phyloP scores from a whole-genome alignment of 2,797 vertebrate genomes.

The Megaceryle alcyon region DNA sequence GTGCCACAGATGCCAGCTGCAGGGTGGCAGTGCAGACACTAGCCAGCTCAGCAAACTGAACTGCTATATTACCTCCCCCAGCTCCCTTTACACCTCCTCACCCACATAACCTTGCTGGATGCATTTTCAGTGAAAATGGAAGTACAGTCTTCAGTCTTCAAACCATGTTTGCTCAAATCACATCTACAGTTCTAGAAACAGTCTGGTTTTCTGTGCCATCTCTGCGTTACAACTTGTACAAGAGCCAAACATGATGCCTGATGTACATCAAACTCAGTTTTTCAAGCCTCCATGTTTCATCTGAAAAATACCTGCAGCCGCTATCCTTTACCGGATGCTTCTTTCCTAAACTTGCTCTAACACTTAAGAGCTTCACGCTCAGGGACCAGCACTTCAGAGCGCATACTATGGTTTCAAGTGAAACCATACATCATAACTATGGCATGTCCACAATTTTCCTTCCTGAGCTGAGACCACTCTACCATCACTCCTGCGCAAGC shows the following conservation, averaged over 20 bases:
- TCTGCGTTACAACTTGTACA: neutral
- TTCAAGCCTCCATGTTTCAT: neutral
- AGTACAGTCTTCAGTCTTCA: neutral
- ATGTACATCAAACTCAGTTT: neutral
- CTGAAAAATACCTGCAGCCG: neutral
- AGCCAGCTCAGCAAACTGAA: neutral
- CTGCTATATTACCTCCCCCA: neutral
- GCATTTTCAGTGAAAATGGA: neutral
- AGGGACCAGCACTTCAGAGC: neutral
- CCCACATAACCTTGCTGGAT: neutral
- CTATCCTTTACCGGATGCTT: neutral
- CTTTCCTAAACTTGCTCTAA: conserved; percentile 10
- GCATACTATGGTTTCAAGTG: conserved; percentile 25
- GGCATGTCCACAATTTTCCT: conserved; percentile 21
- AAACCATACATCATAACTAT: conserved; percentile 9
- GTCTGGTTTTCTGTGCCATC: neutral
- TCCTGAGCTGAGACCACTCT: neutral
- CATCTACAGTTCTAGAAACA: neutral
- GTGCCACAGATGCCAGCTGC: neutral
- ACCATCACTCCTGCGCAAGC: neutral
- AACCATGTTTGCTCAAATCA: neutral
- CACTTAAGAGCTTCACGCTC: neutral
- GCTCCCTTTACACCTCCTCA: neutral
- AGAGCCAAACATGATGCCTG: neutral
- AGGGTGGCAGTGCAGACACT: neutral